Base-by-base conservation (phyloP, 1,140 invertebrate genomes). In the Drosophila orena region DNA sequence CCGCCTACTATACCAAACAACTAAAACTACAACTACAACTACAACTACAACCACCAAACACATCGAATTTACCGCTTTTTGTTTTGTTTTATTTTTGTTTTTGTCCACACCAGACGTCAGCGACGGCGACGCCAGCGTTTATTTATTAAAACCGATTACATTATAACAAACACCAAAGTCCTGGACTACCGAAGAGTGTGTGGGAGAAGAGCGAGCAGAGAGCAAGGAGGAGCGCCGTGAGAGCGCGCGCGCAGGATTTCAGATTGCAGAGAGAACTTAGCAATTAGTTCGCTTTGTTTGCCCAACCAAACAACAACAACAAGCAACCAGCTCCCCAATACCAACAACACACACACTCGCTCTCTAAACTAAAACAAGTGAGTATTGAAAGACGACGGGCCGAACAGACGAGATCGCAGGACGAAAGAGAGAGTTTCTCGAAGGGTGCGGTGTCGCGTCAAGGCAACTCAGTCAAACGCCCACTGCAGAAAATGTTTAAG, bases 171-270 rank as follows among this genome's bases (percentile, higher is more conserved):
- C 42, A 47, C 65, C 12, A 49, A 53, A 70, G 50, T 69, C 66
- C 66, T 70, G 55, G 47, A 54, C 49, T 43, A 75, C 35, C 56
- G 61, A 60, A 58, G 35, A 64, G 53, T 38, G 47, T 49, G 44
- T 34, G 47, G 11, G 11, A 20, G 17, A 27, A 50, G n/a, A 65
- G 37, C 60, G 57, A 20, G n/a, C 14, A 60, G 47, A 53, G 56
- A 24, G 22, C 35, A 12, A 49, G 74, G 37, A 57, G 58, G 55
- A 79, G 81, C 83, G 81, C 74, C 79, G 81, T 86, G 61, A 64
- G 60, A 78, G 79, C 79, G 79, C 78, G 78, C 64, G 83, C 83
- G 74, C 78, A 75, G 71, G 46, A 64, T 64, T 66, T 12, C 12
- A 14, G n/a, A 34, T 34, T 50, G 8, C 40, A 61, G 35, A 71